phyloP scores from a whole-genome alignment of 2,888 invertebrate genomes.

The Petrolisthes manimaculis region DNA sequence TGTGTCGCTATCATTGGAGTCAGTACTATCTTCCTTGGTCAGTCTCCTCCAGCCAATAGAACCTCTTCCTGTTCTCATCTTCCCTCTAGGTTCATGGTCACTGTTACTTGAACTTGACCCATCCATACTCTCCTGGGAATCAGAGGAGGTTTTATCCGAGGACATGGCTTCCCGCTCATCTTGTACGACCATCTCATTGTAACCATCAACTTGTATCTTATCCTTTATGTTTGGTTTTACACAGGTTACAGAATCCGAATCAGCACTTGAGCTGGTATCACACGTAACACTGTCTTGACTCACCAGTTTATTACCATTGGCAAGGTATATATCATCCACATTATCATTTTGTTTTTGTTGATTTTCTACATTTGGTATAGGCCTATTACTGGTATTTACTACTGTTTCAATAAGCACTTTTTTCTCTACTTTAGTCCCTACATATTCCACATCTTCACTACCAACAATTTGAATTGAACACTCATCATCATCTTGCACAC shows the following conservation, averaged over 20 bases:
- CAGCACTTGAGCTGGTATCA: background rate
- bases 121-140: background rate
- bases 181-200: background rate
- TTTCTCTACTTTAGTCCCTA: too few species aligned
- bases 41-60: background rate
- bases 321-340: background rate
- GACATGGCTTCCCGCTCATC: background rate
- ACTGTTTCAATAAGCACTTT: too few species aligned
- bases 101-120: background rate
- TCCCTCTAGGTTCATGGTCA: background rate
- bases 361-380: too few species aligned
- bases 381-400: too few species aligned
- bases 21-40: constrained; percentile 11
- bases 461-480: too few species aligned
- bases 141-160: background rate
- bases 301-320: constrained; percentile 22
- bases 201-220: background rate
- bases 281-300: background rate
- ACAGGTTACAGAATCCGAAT: background rate
- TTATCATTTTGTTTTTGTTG: too few species aligned
- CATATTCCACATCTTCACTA: too few species aligned
- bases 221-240: background rate
- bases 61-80: background rate
- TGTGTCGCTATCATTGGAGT: constrained; percentile 29
- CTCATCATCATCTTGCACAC: too few species aligned